Evolutionary conservation across 2,888 invertebrate species (phyloP).

Genomic region (Eristalis intricaria): DNA sequence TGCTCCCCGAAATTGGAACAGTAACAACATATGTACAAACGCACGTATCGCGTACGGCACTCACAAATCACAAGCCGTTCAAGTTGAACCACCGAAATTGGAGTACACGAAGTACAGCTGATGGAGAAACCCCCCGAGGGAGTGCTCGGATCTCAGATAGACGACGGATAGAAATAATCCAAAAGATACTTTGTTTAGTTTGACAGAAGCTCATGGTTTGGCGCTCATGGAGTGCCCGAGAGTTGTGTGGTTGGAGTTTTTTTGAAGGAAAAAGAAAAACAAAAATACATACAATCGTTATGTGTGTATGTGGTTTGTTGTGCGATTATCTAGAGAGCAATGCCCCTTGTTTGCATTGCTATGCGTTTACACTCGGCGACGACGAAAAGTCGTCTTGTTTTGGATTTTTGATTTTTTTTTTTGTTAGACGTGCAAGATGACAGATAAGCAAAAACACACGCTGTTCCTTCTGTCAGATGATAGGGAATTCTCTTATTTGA

Average conservation of each 20-base stretch:
- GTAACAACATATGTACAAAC: neutral
- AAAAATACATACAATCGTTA: conserved; percentile 4
- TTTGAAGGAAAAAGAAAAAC: conserved; percentile 17
- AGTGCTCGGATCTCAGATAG: conserved; percentile 39
- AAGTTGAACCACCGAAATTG: conserved; percentile 18
- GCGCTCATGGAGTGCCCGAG: conserved; percentile 17
- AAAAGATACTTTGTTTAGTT: conserved; percentile 60
- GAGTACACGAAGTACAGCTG: conserved; percentile 52
- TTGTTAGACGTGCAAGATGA: neutral
- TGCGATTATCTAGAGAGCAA: conserved; percentile 65
- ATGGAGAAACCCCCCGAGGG: conserved; percentile 17
- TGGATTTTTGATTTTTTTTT: neutral
- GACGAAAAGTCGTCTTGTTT: conserved; percentile 23
- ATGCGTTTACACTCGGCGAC: conserved; percentile 61
- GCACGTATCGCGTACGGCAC: neutral
- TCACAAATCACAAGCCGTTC: neutral
- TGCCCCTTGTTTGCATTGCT: conserved; percentile 61
- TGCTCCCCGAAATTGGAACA: conserved; percentile 45
- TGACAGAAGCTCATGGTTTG: conserved; percentile 60
- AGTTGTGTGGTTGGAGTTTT: conserved; percentile 21
- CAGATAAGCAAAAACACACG: neutral
- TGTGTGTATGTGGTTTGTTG: conserved; percentile 36
- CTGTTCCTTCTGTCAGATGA: no score
- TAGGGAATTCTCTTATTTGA: neutral
- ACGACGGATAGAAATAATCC: conserved; percentile 48